Base-by-base conservation (phyloP, 2,888 invertebrate species). In the Chorisops tibialis region DNA sequence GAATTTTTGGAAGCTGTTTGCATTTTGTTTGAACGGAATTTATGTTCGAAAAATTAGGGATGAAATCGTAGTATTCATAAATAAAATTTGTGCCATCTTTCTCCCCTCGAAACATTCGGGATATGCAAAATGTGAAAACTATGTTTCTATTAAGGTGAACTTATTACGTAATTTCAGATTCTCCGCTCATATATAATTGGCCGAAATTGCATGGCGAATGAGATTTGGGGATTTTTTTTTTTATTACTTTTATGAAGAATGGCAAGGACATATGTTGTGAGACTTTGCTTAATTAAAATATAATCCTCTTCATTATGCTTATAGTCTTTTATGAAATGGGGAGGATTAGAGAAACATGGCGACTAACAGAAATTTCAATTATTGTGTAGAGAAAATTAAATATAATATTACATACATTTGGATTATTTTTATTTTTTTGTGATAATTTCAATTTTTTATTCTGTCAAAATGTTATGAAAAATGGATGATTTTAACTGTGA, bases 121-220 rank as follows among this genome's bases (percentile, higher is more conserved):
- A 61, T 62, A 64, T 64, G 61, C 64, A 62, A 64, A 64, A 64
- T 64, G 64, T 43, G 64, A 64, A 64, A 64, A 64, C 58, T 64
- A 64, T 64, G 64, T 64, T 64, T 64, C 59, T 64, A 64, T 64
- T 64, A 64, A 59, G 61, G 58, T 59, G 41, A 58, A 51, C 43
- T 47, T 59, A 39, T 54, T 43, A 38, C 38, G 51, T 47, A n/a
- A 64, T 61, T 61, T 64, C 58, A 61, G 61, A 58, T 56, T 56
- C 24, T 45, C 14, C 45, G 19, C 56, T 30, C 37, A 37, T 59
- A 48, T 30, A 61, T 47, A 52, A 41, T 30, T 24, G 38, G 39
- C 22, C 12, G 39, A 39, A 58, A 54, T 21, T 38, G 61, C 59
- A 61, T 60, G 35, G 37, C 59, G 48, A 61, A 62, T 61, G 47